Evolutionary conservation across 1,140 invertebrate genomes (phyloP), one percentile per base, ranked within the genome.

Genomic region (Triops cancriformis): DNA sequence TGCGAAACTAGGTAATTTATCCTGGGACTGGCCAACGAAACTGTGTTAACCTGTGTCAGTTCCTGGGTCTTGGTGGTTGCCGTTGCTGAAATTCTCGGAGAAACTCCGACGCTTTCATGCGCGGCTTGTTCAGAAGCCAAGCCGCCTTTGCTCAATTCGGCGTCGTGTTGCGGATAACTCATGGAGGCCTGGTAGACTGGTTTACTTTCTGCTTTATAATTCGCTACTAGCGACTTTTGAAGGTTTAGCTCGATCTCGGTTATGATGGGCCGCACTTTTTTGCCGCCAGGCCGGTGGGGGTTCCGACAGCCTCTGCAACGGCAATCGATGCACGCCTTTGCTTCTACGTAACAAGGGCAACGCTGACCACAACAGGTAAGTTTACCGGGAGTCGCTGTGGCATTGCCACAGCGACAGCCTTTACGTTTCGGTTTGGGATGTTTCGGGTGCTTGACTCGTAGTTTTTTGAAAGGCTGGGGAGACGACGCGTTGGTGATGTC

Each of bases 271-370:
- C 81, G 77, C 87, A 93, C 90, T 88, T 94, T 94, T 81, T 91
- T 88, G 75, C 92, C 92, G 85, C 91, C 92, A 74, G 90, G 88
- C 81, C 89, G 89, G 82, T 94, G 91, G 18, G 94, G 94, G 88
- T 97, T 97, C 83, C 93, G 85, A 84, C 95, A 97, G 9, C 94
- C 95, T 84, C 92, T 89, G 86, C 95, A 97, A 83, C 91, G 91
- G 85, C 95, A 97, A 80, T 93, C 92, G 41, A 91, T 87, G 83
- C 94, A 96, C 12, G 93, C 90, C 85, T 92, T 94, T 82, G 89
- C 91, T 81, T 91, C 93, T 76, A 93, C 92, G 85, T 96, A 97
- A 86, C 95, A 97, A 0, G 94, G 93, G 87, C 95, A 97, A 79
- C 94, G 87, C 84, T 96, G 94, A 3, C 94, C 94, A 84, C 94